phyloP scores from a whole-genome alignment of 1,140 invertebrate genomes.

The Antheraea pernyi region DNA sequence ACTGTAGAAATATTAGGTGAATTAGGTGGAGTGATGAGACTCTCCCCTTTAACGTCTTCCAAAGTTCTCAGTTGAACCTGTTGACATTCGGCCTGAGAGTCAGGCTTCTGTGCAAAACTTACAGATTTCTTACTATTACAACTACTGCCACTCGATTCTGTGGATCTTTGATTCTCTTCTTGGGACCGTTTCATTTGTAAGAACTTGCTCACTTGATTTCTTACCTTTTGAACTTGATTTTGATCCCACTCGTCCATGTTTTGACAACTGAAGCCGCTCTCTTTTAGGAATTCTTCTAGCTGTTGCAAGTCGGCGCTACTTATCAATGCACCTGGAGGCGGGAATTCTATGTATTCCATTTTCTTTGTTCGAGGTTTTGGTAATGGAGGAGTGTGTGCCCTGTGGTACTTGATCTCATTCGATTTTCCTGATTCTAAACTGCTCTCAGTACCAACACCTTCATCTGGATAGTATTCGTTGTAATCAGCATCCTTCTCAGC shows the following conservation, averaged over 20 bases:
- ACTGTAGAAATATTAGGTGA: constrained; percentile 85
- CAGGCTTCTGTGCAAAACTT: constrained; percentile 75
- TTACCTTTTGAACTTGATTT: constrained; percentile 83
- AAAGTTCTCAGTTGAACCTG: constrained; percentile 53
- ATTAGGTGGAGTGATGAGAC: constrained; percentile 83
- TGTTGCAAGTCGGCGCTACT: constrained; percentile 84
- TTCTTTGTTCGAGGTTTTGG: constrained; percentile 69
- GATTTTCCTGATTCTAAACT: constrained; percentile 78
- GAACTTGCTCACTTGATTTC: constrained; percentile 85
- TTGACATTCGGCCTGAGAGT: constrained; percentile 52
- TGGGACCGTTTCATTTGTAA: constrained; percentile 83
- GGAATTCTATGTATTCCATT: constrained; percentile 72
- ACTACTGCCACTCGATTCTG: constrained; percentile 85
- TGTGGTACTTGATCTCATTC: constrained; percentile 75
- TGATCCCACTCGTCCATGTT: constrained; percentile 84
- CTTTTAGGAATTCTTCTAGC: constrained; percentile 86
- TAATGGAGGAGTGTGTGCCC: constrained; percentile 77
- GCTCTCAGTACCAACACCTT: constrained; percentile 76
- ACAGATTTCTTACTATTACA: constrained; percentile 81
- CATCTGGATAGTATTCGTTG: constrained; percentile 75
- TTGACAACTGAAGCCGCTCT: constrained; percentile 84
- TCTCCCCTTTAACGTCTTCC: constrained; percentile 67
- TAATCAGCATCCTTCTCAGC: constrained; percentile 77
- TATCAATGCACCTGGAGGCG: constrained; percentile 73
- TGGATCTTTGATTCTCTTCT: constrained; percentile 82